Evolutionary conservation across 2,888 invertebrate genomes (phyloP), one percentile per base, ranked within the genome.

Genomic region (Hemithea aestivaria): DNA sequence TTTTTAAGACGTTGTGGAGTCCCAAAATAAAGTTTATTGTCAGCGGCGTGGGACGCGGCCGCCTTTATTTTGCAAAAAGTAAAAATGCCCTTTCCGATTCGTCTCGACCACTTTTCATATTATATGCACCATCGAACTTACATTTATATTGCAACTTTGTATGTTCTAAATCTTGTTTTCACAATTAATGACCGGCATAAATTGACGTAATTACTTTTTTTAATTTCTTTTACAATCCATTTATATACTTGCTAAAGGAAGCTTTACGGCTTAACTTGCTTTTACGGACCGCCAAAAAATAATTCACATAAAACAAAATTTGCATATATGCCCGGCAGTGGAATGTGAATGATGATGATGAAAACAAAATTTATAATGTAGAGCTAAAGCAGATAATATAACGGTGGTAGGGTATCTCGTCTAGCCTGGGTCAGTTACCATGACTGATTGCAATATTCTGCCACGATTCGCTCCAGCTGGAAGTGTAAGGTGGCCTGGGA

Each of bases 1-100:
- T 57, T 64, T 73, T 71, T 64, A 69, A 68, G 66, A 62, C 56
- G 56, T 68, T 61, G 57, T 51, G 57, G 54, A 63, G 66, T 66
- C 73, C 72, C 67, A 71, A 79, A 81, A 78, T 78, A 80, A 80
- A 75, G 70, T 80, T 79, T 76, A 78, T 75, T 73, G 73, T 70
- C 70, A 63, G 68, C 42, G 34, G 70, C 68, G 77, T 75, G 75
- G 76, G 73, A 47, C 45, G 66, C 45, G 35, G 46, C 35, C 30
- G 25, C 11, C 9, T 25, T 35, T 40, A 32, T 40, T 47, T 40
- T 24, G 26, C 11, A 23, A 31, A 28, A 34, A 39, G 35, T 30
- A 36, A 41, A 33, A 22, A 27, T 26, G 10, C 10, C 25, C 35
- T 38, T 42, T 48, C 37, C 46, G 33, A 10, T 39, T 39, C 27